Evolutionary conservation across 2,888 invertebrate species (phyloP).

Genomic region (Chrysolina americana): DNA sequence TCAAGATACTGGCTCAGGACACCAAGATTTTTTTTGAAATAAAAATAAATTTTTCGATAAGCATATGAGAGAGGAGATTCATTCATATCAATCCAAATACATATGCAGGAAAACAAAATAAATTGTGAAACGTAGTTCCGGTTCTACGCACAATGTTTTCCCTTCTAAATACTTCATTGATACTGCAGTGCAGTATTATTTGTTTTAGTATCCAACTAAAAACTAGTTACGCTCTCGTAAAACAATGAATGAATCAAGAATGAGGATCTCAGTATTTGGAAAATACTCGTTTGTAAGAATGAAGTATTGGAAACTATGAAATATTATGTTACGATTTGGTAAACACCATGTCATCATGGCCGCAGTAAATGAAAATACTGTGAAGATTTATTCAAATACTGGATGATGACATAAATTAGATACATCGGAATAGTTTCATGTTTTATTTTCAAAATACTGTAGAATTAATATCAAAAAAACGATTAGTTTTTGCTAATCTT

Average conservation of each 20-base stretch:
- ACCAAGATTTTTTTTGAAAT: too few species aligned
- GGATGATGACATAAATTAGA: too few species aligned
- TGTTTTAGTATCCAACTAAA: background rate
- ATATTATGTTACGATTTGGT: too few species aligned
- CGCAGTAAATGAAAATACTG: too few species aligned
- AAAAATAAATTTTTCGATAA: too few species aligned
- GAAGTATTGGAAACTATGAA: too few species aligned
- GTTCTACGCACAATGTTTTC: background rate
- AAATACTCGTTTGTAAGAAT: background rate
- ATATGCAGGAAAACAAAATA: background rate
- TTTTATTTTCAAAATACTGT: too few species aligned
- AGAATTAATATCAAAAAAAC: too few species aligned
- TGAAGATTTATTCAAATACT: too few species aligned
- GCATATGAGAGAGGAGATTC: background rate
- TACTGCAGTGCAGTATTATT: conserved; percentile 7
- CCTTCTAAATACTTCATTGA: conserved; percentile 2
- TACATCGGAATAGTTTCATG: too few species aligned
- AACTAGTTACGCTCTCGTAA: conserved; percentile 3
- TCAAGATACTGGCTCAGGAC: background rate
- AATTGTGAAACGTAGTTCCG: background rate
- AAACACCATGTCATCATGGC: too few species aligned
- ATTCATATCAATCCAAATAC: background rate
- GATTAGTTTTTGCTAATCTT: too few species aligned
- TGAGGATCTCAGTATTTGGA: background rate
- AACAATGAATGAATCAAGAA: background rate